Base-by-base conservation (phyloP, 2,888 invertebrate genomes). In the Nephrocerus scutellatus region DNA sequence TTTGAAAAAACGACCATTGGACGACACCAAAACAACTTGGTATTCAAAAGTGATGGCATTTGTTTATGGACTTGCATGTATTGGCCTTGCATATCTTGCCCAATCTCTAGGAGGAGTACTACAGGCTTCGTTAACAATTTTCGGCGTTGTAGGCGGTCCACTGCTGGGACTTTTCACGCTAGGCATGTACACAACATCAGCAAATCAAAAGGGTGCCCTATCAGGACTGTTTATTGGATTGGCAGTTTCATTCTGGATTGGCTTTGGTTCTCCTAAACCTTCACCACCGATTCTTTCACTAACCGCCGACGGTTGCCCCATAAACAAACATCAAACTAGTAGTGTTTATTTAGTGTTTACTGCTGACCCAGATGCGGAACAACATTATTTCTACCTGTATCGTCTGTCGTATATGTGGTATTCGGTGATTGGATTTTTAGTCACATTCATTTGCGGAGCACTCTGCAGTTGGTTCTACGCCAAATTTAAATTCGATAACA, bases 121-220 rank as follows among this genome's bases (percentile, higher is more conserved):
- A n/a, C 87, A 90, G 68, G 84, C 86, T 0, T 78, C 88, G 0
- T 68, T 90, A 7, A 87, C 87, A 0, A 84, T 90, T 48, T 89
- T 91, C 56, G 90, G 89, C 2, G 82, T 88, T 1, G 80, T 87
- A 3, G 90, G 90, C 1, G 91, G 91, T 1, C 91, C 91, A 0
- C 63, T 90, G n/a, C 69, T 91, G 16, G 90, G 84, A 0, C 70
- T 91, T 2, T 92, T 91, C 60, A 82, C 87, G 0, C 68, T 90
- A 19, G 91, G 91, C 50, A 88, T 92, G 84, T 80, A 82, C 49
- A 79, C 82, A 24, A 78, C 82, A 10, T 73, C 69, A 36, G 80
- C 82, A 5, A 86, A 82, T 58, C 77, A 88, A 65, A 72, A 70
- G 62, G 90, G 90, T 19, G 82, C 79, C 1, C 70, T 84, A 8